Evolutionary conservation across 2,888 invertebrate genomes (phyloP), one percentile per base, ranked within the genome.

Genomic region (Cephonodes hylas): DNA sequence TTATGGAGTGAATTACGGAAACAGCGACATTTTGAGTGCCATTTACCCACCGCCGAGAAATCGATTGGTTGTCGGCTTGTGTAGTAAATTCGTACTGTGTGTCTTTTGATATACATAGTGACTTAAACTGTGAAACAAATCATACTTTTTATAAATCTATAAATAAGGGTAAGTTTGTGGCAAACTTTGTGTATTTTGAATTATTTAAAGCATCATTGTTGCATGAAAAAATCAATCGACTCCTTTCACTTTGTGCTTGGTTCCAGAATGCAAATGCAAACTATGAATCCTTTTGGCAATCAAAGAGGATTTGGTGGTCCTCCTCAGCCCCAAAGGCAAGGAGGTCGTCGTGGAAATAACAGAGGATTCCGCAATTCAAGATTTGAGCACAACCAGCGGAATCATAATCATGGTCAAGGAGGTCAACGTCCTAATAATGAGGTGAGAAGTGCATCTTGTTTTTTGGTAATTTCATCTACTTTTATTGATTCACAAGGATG

Each of bases 251-350:
- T 8, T 5, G 61, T 44, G 23, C 27, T 58, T 68, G 69, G 59
- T 76, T 77, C 25, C 64, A 80, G 77, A 69, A 86, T 88, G 86
- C 86, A 89, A 83, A 86, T 87, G 85, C 86, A 91, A 73, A 85
- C 83, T 61, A 90, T 91, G 90, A 88, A 90, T 83, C 83, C 88
- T 70, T 91, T 80, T 65, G 88, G 86, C n/a, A 84, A 88, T 70
- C 79, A 78, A 1, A 80, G 92, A 75, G 92, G 92, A n/a, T 91
- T 86, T 73, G 92, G 92, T 23, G 92, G 92, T 4, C 89, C 89
- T 25, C 92, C 92, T 5, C 92, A 92, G 66, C 92, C 92, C 0
- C 92, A 92, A 70, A 83, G 92, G 56, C 90, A 86, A 66, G 88
- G 88, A 59, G 82, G 83, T 42, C 86, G 91, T 34, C 86, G 91